Conservation (phyloP, 2,888 invertebrate genomes). For the Conchocele bisecta region DNA sequence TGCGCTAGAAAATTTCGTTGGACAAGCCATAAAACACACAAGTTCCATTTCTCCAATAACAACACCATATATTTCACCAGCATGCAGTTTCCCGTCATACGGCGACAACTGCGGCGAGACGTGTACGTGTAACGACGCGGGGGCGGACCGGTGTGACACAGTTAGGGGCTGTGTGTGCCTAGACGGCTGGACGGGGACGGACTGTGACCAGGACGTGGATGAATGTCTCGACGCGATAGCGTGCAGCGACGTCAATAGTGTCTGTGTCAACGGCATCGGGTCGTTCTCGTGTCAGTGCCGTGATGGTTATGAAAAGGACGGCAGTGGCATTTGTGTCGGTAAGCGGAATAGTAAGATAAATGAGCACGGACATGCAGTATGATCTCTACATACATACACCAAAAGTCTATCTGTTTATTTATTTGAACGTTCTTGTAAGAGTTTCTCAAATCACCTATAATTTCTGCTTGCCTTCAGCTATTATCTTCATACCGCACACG, state of each 20-base stretch:
- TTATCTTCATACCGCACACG: too few species aligned
- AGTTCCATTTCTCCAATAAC: too few species aligned
- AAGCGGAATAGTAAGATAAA: too few species aligned
- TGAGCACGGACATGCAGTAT: too few species aligned
- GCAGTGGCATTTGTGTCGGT: constrained; percentile 45
- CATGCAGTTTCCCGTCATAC: constrained; percentile 40
- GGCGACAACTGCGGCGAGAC: constrained; percentile 34
- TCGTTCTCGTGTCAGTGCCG: constrained; percentile 53
- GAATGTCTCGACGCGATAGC: constrained; percentile 41
- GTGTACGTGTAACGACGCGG: constrained; percentile 51
- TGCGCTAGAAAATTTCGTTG: too few species aligned
- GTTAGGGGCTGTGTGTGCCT: constrained; percentile 51
- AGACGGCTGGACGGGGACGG: constrained; percentile 50
- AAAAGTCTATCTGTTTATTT: too few species aligned
- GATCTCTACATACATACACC: too few species aligned
- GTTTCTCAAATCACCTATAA: too few species aligned
- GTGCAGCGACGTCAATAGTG: constrained; percentile 40
- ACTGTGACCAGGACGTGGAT: constrained; percentile 48
- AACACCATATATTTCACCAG: constrained; percentile 23
- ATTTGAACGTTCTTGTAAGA: too few species aligned
- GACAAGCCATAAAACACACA: too few species aligned
- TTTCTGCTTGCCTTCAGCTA: too few species aligned
- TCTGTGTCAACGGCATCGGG: constrained; percentile 56
- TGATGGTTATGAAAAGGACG: constrained; percentile 28
- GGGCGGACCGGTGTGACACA: constrained; percentile 41